Evolutionary conservation across 2,113 vertebrate genomes (phyloP).

Genomic region (Pseudonaja textilis): DNA sequence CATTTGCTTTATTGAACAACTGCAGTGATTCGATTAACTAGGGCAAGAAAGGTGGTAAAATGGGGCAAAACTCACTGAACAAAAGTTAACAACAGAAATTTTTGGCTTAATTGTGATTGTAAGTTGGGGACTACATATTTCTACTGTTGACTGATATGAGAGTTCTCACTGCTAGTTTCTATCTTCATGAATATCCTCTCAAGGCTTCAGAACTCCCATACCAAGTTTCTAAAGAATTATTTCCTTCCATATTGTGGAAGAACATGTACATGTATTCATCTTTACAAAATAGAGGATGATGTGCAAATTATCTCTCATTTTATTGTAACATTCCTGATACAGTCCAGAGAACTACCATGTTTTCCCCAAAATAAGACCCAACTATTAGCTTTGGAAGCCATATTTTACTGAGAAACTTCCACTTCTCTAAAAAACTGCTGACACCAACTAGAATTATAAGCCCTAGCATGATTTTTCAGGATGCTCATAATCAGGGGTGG

Average conservation of each 20-base stretch:
- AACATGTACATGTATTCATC: neutral
- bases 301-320: neutral
- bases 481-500: no score
- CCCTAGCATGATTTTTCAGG: no score
- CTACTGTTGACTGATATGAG: neutral
- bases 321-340: slow-evolving; percentile 9
- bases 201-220: neutral
- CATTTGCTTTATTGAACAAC: neutral
- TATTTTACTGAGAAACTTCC: no score
- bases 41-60: neutral
- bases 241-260: neutral
- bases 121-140: neutral
- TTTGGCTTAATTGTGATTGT: neutral
- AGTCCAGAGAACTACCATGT: slow-evolving; percentile 7
- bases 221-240: neutral
- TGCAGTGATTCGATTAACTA: neutral
- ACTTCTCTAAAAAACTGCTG: no score
- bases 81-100: neutral
- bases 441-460: no score
- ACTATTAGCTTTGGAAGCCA: no score
- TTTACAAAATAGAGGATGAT: neutral
- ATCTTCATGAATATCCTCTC: neutral
- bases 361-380: no score
- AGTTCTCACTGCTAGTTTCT: neutral
- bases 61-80: neutral